These are phyloP conservation scores for Cephonodes hylas DNA, from an alignment of 2,888 invertebrate genomes.

Conservation along the genomic window DNA sequence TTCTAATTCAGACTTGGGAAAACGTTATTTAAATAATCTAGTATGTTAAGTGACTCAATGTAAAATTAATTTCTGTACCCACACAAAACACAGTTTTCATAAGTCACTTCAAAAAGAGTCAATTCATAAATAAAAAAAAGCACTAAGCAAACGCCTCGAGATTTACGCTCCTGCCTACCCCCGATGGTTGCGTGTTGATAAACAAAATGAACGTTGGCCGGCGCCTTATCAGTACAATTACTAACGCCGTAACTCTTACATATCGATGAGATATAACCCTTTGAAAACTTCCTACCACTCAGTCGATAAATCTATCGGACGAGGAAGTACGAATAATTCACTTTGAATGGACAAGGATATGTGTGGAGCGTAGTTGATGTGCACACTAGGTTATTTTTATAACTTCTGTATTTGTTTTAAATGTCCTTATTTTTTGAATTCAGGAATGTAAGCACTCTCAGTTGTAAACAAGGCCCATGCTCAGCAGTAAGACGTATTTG, in stretches of 20 bases:
- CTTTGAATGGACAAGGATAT: slow-evolving; percentile 8
- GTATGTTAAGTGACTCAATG: too few relatives aligned
- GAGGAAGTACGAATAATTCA: background rate
- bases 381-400: background rate
- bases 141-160: background rate
- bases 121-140: background rate
- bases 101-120: background rate
- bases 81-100: background rate
- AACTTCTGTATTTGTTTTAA: background rate
- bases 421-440: background rate
- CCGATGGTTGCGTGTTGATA: background rate
- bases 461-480: too few relatives aligned
- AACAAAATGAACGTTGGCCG: background rate
- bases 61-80: too few relatives aligned
- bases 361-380: background rate
- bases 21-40: too few relatives aligned
- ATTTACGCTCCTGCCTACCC: background rate
- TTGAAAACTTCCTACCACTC: slow-evolving; percentile 45
- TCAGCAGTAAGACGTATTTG: too few relatives aligned
- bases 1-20: too few relatives aligned
- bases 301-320: slow-evolving; percentile 29
- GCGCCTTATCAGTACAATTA: slow-evolving; percentile 25
- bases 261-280: slow-evolving; percentile 36
- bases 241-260: slow-evolving; percentile 38
- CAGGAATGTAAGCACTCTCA: too few relatives aligned